Evolutionary conservation across 2,888 invertebrate species (phyloP), one percentile per base, ranked within the genome.

Genomic region (Macropis europaea): DNA sequence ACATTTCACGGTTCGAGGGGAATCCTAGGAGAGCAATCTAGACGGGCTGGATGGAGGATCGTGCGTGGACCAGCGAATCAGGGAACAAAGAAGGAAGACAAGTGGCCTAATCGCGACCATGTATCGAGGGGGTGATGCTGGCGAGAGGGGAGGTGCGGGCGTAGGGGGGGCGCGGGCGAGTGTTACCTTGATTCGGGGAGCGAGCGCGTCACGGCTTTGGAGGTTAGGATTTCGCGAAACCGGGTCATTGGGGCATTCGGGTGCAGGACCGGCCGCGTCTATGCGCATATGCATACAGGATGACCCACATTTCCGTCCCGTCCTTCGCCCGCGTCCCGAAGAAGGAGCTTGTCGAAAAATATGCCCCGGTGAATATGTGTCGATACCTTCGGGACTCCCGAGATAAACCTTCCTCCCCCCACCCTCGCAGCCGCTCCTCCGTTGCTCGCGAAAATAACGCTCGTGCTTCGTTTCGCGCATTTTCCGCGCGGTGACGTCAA

Each of bases 171-270:
- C 4, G 36, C 0, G 15, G 2, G 24, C 34, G 42, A 38, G 63
- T 48, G 71, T 79, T 74, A 78, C 82, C 82, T 82, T 82, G 82
- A 82, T 82, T 81, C 67, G 63, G 54, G 45, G 66, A 67, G 69
- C 28, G 50, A 47, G 56, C 69, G 68, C 79, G 80, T 80, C 79
- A 79, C 66, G 42, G 52, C 42, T 2, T 6, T 5, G n/a, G 36
- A 13, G 66, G 76, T 62, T 70, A 77, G 76, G 71, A 76, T 75
- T n/a, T 73, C 73, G 73, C 70, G 86, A 59, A 71, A 87, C 85
- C 84, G 81, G 88, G 88, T 88, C 87, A 88, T 86, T 87, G 84
- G 88, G 85, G 82, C 88, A 86, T 85, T 82, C 77, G 75, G 73
- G 72, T 80, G 80, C 80, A 79, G 67, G 77, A 74, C 63, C 73